phyloP scores from a whole-genome alignment of 2,113 vertebrate genomes.

The Xiphophorus hellerii region DNA sequence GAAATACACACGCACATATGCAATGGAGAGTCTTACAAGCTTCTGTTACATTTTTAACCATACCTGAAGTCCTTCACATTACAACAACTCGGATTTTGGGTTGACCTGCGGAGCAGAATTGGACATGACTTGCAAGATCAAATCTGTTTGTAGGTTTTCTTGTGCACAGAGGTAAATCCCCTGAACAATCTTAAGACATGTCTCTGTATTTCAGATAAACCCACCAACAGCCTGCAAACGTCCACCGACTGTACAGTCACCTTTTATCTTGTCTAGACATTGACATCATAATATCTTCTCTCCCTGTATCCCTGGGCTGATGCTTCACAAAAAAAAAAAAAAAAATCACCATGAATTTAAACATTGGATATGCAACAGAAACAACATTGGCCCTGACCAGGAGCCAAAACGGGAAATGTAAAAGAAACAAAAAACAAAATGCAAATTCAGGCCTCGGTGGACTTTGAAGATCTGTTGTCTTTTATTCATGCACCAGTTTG shows the following conservation, averaged over 20 bases:
- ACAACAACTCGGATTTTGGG: slow-evolving; percentile 2
- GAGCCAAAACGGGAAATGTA: slow-evolving; percentile 22
- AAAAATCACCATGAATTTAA: slow-evolving; percentile 31
- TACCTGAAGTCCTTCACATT: slow-evolving; percentile 16
- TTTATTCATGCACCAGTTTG: slow-evolving; percentile 12
- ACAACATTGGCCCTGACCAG: slow-evolving; percentile 7
- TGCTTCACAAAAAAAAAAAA: background rate
- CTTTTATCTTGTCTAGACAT: slow-evolving; percentile 57
- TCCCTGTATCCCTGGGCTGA: slow-evolving; percentile 6
- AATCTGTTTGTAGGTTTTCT: slow-evolving; percentile 23
- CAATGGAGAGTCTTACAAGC: slow-evolving; percentile 20
- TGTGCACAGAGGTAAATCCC: slow-evolving; percentile 9
- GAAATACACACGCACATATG: slow-evolving; percentile 8
- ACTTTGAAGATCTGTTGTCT: slow-evolving; percentile 10
- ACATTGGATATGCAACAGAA: slow-evolving; percentile 20
- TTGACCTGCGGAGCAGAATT: slow-evolving; percentile 7
- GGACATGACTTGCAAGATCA: slow-evolving; percentile 6
- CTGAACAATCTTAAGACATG: slow-evolving; percentile 1
- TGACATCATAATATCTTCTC: slow-evolving; percentile 26
- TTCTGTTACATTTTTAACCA: slow-evolving; percentile 29
- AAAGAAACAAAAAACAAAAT: slow-evolving; percentile 25
- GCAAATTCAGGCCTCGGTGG: slow-evolving; percentile 15
- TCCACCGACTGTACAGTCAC: slow-evolving; percentile 14
- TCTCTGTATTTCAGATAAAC: slow-evolving; percentile 24
- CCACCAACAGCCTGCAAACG: slow-evolving; percentile 28